These are phyloP conservation scores for Dipodomys stephensi DNA, from an alignment of 2,113 vertebrate genomes.

Conservation along the genomic window DNA sequence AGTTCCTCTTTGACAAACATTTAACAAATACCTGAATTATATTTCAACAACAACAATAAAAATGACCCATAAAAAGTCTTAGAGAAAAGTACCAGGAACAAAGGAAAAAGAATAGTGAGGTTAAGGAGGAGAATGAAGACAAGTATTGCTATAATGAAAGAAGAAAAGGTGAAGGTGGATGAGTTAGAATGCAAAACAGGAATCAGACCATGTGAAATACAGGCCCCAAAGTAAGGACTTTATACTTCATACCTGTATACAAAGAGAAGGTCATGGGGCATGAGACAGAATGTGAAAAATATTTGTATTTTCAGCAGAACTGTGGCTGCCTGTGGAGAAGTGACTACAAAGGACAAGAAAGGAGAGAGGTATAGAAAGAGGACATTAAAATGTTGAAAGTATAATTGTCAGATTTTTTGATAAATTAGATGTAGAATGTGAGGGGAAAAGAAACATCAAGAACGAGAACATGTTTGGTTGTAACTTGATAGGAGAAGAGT, in stretches of 20 bases:
- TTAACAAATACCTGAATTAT: conserved; percentile 33
- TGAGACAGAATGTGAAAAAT: not conserved
- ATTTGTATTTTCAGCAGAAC: not conserved
- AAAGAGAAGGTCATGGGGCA: not conserved
- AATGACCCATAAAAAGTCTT: not conserved
- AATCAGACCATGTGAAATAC: not conserved
- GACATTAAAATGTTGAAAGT: not conserved
- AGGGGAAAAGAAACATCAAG: not conserved
- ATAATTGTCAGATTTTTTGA: not conserved
- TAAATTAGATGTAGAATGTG: not conserved
- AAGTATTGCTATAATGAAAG: not conserved
- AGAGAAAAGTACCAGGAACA: not conserved
- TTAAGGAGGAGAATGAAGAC: not conserved
- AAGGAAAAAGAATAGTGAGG: not conserved
- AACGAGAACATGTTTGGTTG: not conserved
- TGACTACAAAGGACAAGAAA: not conserved
- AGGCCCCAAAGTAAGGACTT: not conserved
- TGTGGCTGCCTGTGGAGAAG: not conserved
- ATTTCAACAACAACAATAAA: not conserved
- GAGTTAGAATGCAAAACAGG: not conserved
- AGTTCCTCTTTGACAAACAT: not conserved
- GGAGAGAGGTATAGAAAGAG: not conserved
- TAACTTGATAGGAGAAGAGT: not conserved
- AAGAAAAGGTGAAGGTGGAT: not conserved
- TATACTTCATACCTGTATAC: not conserved